Evolutionary conservation across 2,888 invertebrate species (phyloP), one percentile per base, ranked within the genome.

Genomic region (Rapana venosa): DNA sequence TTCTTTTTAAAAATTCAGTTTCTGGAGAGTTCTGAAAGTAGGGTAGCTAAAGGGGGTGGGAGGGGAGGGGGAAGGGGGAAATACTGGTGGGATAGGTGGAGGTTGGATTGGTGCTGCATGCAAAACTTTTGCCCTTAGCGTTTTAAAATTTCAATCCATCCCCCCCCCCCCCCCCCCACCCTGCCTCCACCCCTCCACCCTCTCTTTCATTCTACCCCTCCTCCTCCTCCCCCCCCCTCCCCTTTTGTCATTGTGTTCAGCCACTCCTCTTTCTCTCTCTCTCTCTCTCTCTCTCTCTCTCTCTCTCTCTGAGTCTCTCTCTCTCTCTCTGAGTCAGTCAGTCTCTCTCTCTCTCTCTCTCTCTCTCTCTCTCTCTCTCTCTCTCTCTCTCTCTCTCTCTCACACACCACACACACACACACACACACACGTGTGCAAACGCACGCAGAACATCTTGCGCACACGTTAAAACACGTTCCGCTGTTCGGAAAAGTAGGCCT

Each of bases 321-420:
- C 74, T 79, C 79, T 79, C 32, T 79, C 32, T 79, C 32, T 79
- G 32, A n/a, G n/a, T n/a, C n/a, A n/a, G n/a, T n/a, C n/a, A n/a
- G n/a, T n/a, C n/a, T n/a, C n/a, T n/a, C n/a, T n/a, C n/a, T n/a
- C n/a, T n/a, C n/a, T n/a, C n/a, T n/a, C n/a, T n/a, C n/a, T n/a
- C n/a, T n/a, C n/a, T n/a, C n/a, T n/a, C n/a, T n/a, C n/a, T n/a
- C n/a, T n/a, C n/a, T n/a, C n/a, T n/a, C n/a, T n/a, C n/a, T n/a
- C n/a, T n/a, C n/a, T n/a, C n/a, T n/a, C n/a, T n/a, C n/a, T n/a
- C n/a, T n/a, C n/a, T n/a, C n/a, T n/a, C n/a, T n/a, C n/a, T n/a
- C n/a, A n/a, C n/a, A n/a, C n/a, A n/a, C n/a, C n/a, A n/a, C n/a
- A n/a, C n/a, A n/a, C n/a, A n/a, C n/a, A n/a, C n/a, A n/a, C n/a